These are phyloP conservation scores for Simalia tracyae DNA, from an alignment of 2,797 vertebrate species.

Conservation along the genomic window DNA sequence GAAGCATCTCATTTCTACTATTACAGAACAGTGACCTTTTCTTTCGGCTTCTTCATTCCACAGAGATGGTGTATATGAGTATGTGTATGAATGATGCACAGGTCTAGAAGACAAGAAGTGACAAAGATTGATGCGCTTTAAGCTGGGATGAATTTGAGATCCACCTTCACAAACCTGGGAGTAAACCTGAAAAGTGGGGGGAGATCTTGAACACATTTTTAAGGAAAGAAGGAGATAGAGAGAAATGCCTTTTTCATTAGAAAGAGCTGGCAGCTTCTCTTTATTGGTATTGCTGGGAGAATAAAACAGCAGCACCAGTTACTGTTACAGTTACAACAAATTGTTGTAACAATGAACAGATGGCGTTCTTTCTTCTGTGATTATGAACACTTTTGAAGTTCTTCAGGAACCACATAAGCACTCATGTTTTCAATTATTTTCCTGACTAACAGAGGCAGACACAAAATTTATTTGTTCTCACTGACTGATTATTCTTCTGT, in stretches of 20 bases:
- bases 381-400: constrained; percentile 76
- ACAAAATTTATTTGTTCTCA: constrained; percentile 72
- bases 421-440: constrained; percentile 78
- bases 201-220: not conserved
- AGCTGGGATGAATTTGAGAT: constrained; percentile 45
- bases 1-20: constrained; percentile 41
- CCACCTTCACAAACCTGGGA: constrained; percentile 40
- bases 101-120: constrained; percentile 28
- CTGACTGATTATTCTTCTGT: constrained; percentile 72
- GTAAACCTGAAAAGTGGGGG: not conserved
- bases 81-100: constrained; percentile 36
- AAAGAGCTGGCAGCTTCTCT: constrained; percentile 56
- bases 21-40: constrained; percentile 40
- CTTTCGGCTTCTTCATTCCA: constrained; percentile 44
- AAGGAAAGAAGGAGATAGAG: not conserved
- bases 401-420: constrained; percentile 65
- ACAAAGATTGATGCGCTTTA: constrained; percentile 15
- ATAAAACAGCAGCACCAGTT: constrained; percentile 67
- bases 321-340: too few relatives aligned
- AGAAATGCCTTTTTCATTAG: constrained; percentile 68
- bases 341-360: constrained; percentile 77
- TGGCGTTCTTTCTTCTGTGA: constrained; percentile 69
- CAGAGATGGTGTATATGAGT: not conserved
- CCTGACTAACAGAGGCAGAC: constrained; percentile 68
- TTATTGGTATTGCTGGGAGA: constrained; percentile 63